Evolutionary conservation across 1,140 invertebrate species (phyloP).

Genomic region (Lasioglossum baleicum): DNA sequence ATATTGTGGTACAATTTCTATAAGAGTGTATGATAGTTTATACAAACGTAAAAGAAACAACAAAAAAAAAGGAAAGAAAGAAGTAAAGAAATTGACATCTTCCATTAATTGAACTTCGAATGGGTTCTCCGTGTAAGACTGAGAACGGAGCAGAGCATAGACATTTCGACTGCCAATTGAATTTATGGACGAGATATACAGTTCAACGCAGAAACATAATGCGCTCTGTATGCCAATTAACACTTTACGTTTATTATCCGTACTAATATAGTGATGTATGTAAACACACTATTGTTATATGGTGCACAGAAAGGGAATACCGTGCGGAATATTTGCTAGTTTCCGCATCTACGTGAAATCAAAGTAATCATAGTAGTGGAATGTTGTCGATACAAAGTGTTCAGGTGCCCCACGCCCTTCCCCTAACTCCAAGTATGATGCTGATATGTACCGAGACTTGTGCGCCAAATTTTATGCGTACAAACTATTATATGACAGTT

Average conservation of each 20-base stretch:
- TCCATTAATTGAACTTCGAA: slow-evolving; percentile 39
- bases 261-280: slow-evolving; percentile 61
- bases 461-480: slow-evolving; percentile 37
- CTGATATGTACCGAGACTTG: slow-evolving; percentile 44
- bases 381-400: slow-evolving; percentile 41
- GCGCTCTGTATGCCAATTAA: slow-evolving; percentile 65
- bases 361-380: slow-evolving; percentile 54
- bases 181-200: slow-evolving; percentile 55
- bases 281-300: slow-evolving; percentile 55
- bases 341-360: slow-evolving; percentile 55
- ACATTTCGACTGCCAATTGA: slow-evolving; percentile 45
- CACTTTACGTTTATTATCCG: slow-evolving; percentile 67
- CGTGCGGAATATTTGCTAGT: slow-evolving; percentile 30
- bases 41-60: slow-evolving; percentile 1
- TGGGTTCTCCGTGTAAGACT: slow-evolving; percentile 27
- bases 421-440: slow-evolving; percentile 33
- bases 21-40: slow-evolving; percentile 35
- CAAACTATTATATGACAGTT: slow-evolving; percentile 32
- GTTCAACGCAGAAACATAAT: slow-evolving; percentile 53
- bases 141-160: slow-evolving; percentile 31
- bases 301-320: slow-evolving; percentile 36
- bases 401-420: slow-evolving; percentile 17
- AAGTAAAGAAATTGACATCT: slow-evolving; percentile 27
- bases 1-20: slow-evolving; percentile 52
- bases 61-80: too few relatives aligned